Base-by-base conservation (phyloP, 2,113 vertebrate species). In the Edolisoma coerulescens region DNA sequence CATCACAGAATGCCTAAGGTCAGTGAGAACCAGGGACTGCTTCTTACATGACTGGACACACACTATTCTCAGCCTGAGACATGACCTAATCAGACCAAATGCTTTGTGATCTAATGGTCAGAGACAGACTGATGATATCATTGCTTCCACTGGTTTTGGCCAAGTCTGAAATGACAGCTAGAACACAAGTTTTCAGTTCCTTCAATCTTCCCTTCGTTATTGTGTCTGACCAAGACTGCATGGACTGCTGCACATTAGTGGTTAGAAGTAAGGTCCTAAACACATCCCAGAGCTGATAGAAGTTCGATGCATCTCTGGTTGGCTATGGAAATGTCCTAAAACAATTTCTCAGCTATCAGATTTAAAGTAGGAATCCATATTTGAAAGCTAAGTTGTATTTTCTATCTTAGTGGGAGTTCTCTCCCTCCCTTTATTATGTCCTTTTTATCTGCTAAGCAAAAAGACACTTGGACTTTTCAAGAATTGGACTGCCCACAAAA, bases 81-180 rank as follows among this genome's bases (percentile, higher is more conserved):
- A 85, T 91, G 94, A 95, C 53, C 26, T 97, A 87, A 97, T 93
- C 61, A 61, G 74, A 85, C 18, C 44, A 89, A 91, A 81, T 1
- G 3, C 52, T 78, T 74, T 82, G 91, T 96, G 93, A 96, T 78
- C 68, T 90, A 90, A 93, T 71, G 86, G 76, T 41, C 70, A 82
- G 32, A 71, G 74, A n/a, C 74, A 95, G 84, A 93, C 77, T 39
- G 68, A 92, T 94, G 84, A 94, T 57, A 76, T 89, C 93, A 94
- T 30, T 42, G 41, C 79, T 93, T 87, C 76, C 71, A 79, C 49
- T 68, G 65, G 39, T 49, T 74, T 87, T 87, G 84, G 49, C 61
- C 81, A 87, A 81, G 52, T 53, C 39, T 76, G 70, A 94, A 87
- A 79, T 11, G 41, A 87, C 57, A 92, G 49, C 47, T 45, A 71